Conservation (phyloP, 1,140 invertebrate species). For the Lepidostoma basale region DNA sequence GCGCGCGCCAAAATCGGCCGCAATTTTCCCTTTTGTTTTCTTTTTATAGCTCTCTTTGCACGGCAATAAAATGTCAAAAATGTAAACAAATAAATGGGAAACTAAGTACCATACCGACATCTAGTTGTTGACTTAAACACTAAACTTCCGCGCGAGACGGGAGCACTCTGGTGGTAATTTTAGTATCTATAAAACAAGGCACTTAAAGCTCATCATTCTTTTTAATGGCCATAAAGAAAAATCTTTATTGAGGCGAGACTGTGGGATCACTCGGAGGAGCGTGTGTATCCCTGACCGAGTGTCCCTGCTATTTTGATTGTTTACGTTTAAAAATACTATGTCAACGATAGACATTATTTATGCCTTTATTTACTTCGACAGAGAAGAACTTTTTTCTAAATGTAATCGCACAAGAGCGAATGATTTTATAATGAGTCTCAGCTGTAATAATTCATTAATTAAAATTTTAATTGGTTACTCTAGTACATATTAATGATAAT, state of each 20-base stretch:
- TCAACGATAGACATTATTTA: constrained; percentile 26
- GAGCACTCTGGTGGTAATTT: constrained; percentile 40
- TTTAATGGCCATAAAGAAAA: constrained; percentile 45
- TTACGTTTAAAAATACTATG: constrained; percentile 30
- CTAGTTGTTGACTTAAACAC: constrained; percentile 21
- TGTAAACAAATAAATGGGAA: constrained; percentile 20
- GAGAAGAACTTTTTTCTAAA: not conserved
- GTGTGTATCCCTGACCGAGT: constrained; percentile 33
- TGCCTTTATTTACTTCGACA: constrained; percentile 23
- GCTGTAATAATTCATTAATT: not conserved
- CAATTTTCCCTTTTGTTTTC: constrained; percentile 12
- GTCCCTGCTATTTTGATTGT: not conserved
- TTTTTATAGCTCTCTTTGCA: not conserved
- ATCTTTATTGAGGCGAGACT: constrained; percentile 37
- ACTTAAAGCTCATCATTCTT: constrained; percentile 42
- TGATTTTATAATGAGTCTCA: not conserved
- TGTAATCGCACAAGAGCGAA: not conserved
- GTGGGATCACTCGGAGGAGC: constrained; percentile 21
- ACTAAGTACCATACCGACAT: constrained; percentile 19
- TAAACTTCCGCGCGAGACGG: constrained; percentile 17
- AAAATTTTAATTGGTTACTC: constrained; percentile 19
- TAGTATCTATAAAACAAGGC: constrained; percentile 43
- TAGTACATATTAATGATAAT: constrained; percentile 5
- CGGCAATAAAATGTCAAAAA: constrained; percentile 2
- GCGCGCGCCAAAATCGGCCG: not conserved